A percentile compares a stretch with the other conserved stretches of the same genome.
Conservation (phyloP, 2,797 vertebrate species). For the Australoheros facetus region DNA sequence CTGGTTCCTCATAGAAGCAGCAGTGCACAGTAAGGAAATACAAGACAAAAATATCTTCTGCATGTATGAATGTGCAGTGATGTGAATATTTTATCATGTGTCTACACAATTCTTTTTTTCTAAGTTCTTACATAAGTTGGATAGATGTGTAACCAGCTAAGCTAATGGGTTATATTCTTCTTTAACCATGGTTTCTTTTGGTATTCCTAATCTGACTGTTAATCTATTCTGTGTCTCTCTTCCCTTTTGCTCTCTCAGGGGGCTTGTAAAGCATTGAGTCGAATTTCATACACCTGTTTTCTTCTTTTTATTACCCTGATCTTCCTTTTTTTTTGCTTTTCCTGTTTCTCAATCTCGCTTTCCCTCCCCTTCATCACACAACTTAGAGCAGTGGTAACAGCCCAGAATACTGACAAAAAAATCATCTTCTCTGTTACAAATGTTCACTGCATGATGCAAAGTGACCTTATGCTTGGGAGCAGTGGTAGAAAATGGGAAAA, state of each 20-base stretch:
- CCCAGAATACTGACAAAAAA: slow-evolving; percentile 57
- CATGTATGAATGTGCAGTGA: slow-evolving; percentile 2
- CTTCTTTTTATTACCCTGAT: slow-evolving; percentile 51
- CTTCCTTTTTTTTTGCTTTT: background rate
- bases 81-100: slow-evolving; percentile 32
- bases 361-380: slow-evolving; percentile 22
- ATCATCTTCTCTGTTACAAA: slow-evolving; percentile 54
- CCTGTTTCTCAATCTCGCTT: background rate
- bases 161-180: slow-evolving; percentile 27
- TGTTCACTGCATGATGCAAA: slow-evolving; percentile 32
- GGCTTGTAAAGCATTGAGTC: slow-evolving; percentile 61
- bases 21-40: background rate
- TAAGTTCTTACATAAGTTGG: slow-evolving; percentile 34
- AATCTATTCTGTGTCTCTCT: slow-evolving; percentile 18
- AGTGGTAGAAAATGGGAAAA: slow-evolving; percentile 59
- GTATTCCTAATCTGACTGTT: slow-evolving; percentile 42
- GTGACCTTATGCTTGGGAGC: slow-evolving; percentile 51
- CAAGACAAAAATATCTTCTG: background rate
- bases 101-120: background rate
- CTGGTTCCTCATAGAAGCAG: background rate
- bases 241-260: slow-evolving; percentile 28
- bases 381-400: slow-evolving; percentile 54
- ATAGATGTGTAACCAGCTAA: slow-evolving; percentile 24
- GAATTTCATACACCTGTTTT: slow-evolving; percentile 68
- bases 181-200: slow-evolving; percentile 49